Evolutionary conservation across 2,113 vertebrate genomes (phyloP).

Genomic region (Hiodon tergisus): DNA sequence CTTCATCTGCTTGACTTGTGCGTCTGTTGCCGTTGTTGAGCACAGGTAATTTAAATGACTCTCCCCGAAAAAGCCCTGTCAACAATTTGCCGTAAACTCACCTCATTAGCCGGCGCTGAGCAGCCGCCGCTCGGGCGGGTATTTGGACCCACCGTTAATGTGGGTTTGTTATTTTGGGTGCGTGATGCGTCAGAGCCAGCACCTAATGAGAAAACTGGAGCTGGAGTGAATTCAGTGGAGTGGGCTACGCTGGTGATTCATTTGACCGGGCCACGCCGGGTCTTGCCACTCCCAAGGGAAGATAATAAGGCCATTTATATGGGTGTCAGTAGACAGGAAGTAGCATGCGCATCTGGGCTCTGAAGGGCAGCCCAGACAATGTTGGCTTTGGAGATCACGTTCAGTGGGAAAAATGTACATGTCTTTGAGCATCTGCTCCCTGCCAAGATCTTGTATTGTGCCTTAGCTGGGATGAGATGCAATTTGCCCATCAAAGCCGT

Average conservation of each 20-base stretch:
- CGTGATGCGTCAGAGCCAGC: slow-evolving; percentile 18
- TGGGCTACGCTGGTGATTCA: slow-evolving; percentile 38
- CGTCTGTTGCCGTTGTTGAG: slow-evolving; percentile 64
- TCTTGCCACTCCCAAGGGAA: slow-evolving; percentile 48
- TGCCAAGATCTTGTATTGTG: background rate
- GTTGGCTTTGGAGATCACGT: slow-evolving; percentile 26
- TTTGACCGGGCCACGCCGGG: slow-evolving; percentile 31
- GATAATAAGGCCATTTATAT: slow-evolving; percentile 66
- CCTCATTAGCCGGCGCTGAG: slow-evolving; percentile 72
- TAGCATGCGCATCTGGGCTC: slow-evolving; percentile 31
- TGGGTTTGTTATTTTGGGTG: slow-evolving; percentile 73
- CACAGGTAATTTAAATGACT: slow-evolving; percentile 70
- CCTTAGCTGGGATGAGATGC: background rate
- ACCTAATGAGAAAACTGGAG: slow-evolving; percentile 42
- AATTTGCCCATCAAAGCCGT: background rate
- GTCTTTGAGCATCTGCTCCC: background rate
- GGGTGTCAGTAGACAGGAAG: slow-evolving; percentile 39
- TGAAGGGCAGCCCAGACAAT: slow-evolving; percentile 41
- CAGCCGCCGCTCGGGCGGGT: slow-evolving; percentile 52
- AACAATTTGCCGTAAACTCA: slow-evolving; percentile 76
- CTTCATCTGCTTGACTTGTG: slow-evolving; percentile 75
- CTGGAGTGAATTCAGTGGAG: slow-evolving; percentile 37
- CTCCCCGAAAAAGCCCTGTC: slow-evolving; percentile 71
- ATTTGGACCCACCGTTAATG: slow-evolving; percentile 69
- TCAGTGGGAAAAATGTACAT: slow-evolving; percentile 11